These are phyloP conservation scores for Diaprepes abbreviatus DNA, from an alignment of 2,888 invertebrate species.

Conservation along the genomic window DNA sequence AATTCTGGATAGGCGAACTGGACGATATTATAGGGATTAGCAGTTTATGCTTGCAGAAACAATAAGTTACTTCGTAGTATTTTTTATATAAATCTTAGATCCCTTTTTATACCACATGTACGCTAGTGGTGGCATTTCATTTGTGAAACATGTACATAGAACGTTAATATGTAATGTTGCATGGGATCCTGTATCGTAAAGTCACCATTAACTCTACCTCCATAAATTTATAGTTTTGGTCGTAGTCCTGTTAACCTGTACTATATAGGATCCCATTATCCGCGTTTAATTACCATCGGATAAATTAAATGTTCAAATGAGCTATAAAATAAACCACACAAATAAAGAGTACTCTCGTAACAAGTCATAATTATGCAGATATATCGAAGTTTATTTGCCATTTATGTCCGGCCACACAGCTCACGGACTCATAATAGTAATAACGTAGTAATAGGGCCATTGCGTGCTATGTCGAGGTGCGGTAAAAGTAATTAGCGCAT, in stretches of 20 bases:
- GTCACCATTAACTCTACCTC: no score
- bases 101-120: no score
- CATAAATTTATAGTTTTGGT: no score
- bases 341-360: conserved; percentile 12
- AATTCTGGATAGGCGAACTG: no score
- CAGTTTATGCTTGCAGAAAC: no score
- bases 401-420: conserved; percentile 17
- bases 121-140: no score
- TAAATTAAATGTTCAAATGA: conserved; percentile 5
- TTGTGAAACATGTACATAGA: no score
- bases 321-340: conserved; percentile 16
- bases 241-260: neutral
- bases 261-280: neutral
- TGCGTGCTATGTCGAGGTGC: conserved; percentile 62
- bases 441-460: conserved; percentile 57
- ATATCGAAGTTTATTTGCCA: conserved; percentile 29
- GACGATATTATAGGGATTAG: no score
- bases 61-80: no score
- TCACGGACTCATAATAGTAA: conserved; percentile 31
- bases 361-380: conserved; percentile 27
- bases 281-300: neutral
- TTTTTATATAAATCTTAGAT: no score
- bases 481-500: conserved; percentile 63
- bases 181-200: no score
- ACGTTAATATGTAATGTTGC: no score